phyloP scores from a whole-genome alignment of 1,140 invertebrate species.

The Tetramorium alpestre region DNA sequence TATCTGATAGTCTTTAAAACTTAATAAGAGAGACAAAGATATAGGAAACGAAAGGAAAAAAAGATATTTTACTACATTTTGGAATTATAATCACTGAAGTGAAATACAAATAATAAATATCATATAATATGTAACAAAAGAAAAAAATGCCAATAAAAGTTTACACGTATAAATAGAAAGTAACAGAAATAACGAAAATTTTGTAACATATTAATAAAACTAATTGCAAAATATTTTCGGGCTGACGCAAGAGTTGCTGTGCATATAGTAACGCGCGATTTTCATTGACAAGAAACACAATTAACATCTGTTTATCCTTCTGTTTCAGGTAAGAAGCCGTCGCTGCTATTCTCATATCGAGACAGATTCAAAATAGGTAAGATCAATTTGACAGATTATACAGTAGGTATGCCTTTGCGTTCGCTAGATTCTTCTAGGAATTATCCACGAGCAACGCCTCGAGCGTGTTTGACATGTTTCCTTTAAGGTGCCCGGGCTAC shows the following conservation, averaged over 20 bases:
- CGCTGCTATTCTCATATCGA: constrained; percentile 4
- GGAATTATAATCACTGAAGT: neutral
- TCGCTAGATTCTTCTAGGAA: constrained; percentile 52
- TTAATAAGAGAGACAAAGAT: constrained; percentile 33
- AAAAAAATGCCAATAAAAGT: neutral
- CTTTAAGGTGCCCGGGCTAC: constrained; percentile 69
- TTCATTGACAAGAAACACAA: neutral
- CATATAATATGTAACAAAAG: neutral
- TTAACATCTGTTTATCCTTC: constrained; percentile 14
- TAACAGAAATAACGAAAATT: neutral
- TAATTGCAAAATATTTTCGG: neutral
- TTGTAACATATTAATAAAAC: neutral
- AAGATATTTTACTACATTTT: neutral
- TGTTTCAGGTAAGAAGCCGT: constrained; percentile 51
- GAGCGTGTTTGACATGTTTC: constrained; percentile 69
- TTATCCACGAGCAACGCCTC: constrained; percentile 5
- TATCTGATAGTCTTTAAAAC: constrained; percentile 32
- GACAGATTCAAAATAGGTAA: constrained; percentile 18
- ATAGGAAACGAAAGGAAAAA: neutral
- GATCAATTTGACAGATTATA: constrained; percentile 47
- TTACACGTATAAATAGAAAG: neutral
- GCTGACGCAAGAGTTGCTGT: neutral
- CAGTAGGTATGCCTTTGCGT: neutral
- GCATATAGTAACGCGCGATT: neutral
- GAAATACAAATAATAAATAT: neutral